Percentiles rank a stretch among this genome's conserved stretches.
phyloP scores from a whole-genome alignment of 2,797 vertebrate genomes.

The Onychomys torridus region DNA sequence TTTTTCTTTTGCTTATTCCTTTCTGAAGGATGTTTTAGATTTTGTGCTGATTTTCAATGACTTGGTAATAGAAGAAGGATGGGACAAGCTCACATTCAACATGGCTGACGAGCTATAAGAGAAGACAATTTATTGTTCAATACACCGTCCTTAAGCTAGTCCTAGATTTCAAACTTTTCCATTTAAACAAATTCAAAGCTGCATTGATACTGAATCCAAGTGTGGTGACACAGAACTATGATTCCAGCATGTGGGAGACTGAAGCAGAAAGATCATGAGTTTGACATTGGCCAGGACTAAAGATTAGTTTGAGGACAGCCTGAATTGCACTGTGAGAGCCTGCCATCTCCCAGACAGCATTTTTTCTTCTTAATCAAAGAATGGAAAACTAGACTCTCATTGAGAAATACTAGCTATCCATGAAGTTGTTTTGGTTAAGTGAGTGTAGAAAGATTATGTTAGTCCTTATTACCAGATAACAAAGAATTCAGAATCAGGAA shows the following conservation, averaged over 20 bases:
- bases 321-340: not conserved
- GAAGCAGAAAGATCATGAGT: not conserved
- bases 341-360: not conserved
- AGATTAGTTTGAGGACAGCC: not conserved
- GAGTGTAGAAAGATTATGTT: not conserved
- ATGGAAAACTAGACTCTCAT: conserved; percentile 18
- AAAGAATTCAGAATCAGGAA: not conserved
- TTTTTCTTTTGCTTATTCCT: conserved; percentile 31
- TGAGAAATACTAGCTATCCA: not conserved
- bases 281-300: not conserved
- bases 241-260: no score
- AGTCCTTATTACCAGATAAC: not conserved
- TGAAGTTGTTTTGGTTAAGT: conserved; percentile 22
- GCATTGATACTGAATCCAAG: not conserved
- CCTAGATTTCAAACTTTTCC: not conserved
- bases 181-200: not conserved
- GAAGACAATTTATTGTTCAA: not conserved
- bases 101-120: not conserved
- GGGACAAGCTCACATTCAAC: not conserved
- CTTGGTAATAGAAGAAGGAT: not conserved
- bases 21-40: conserved; percentile 56
- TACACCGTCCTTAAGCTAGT: not conserved
- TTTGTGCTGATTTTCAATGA: not conserved
- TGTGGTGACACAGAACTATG: rapidly evolving
- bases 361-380: not conserved